Conservation (phyloP, 2,113 vertebrate species). For the Megaceryle maxima region DNA sequence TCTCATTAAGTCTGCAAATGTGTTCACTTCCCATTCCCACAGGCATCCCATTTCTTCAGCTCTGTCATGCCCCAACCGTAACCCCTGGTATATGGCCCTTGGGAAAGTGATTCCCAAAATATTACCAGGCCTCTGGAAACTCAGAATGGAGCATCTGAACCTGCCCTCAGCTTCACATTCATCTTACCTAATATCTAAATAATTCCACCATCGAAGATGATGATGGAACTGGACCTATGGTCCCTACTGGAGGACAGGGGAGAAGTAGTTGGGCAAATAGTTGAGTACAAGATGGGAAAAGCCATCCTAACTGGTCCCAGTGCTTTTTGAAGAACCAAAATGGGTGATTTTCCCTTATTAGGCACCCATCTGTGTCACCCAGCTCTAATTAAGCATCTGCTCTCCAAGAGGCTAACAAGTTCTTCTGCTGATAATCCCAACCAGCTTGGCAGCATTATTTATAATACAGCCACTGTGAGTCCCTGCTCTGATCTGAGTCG, state of each 20-base stretch:
- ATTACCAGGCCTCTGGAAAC: not conserved
- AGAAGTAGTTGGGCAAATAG: not conserved
- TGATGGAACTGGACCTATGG: not conserved
- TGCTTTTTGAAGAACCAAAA: slow-evolving; percentile 10
- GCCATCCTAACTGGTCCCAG: not conserved
- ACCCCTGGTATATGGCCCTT: not conserved
- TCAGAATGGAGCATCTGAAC: not conserved
- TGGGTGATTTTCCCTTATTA: slow-evolving; percentile 21
- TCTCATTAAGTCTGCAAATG: not conserved
- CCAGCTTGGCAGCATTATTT: slow-evolving; percentile 67
- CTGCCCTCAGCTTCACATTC: not conserved
- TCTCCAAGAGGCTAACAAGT: slow-evolving; percentile 68
- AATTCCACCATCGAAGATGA: not conserved
- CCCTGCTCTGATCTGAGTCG: not conserved
- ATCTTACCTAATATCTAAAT: not conserved
- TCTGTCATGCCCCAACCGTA: not conserved
- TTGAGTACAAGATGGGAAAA: not conserved
- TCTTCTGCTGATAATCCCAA: slow-evolving; percentile 62
- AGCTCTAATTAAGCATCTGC: slow-evolving; percentile 69
- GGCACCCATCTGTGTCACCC: slow-evolving; percentile 58
- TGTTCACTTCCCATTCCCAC: not conserved
- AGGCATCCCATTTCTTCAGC: not conserved
- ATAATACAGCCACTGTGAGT: not conserved
- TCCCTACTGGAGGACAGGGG: not conserved
- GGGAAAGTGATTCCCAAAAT: not conserved